phyloP scores from a whole-genome alignment of 2,113 vertebrate species.

The Sylvietta virens region DNA sequence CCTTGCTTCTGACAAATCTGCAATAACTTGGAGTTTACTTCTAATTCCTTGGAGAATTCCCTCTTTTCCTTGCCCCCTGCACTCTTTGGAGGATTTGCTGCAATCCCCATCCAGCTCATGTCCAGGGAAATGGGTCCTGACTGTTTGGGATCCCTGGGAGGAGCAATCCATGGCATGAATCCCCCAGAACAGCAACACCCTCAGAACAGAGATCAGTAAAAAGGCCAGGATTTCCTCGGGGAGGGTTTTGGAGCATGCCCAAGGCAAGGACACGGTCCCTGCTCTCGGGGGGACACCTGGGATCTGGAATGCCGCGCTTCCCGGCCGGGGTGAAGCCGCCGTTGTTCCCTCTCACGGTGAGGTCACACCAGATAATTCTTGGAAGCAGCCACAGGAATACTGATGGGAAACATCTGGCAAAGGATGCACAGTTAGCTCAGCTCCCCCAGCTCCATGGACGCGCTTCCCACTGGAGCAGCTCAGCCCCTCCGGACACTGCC shows the following conservation, averaged over 20 bases:
- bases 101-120: not conserved
- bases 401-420: conserved; percentile 46
- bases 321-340: not conserved
- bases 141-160: not conserved
- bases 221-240: accelerated
- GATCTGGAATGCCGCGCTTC: not conserved
- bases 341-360: not conserved
- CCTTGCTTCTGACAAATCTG: not conserved
- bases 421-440: not conserved
- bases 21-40: no score
- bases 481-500: accelerated
- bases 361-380: not conserved
- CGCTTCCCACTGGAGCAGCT: not conserved
- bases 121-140: not conserved
- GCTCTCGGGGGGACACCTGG: not conserved
- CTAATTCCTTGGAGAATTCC: not conserved
- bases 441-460: not conserved
- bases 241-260: no score
- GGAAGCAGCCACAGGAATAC: not conserved
- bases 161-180: accelerated
- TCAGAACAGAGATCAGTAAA: accelerated
- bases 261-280: not conserved
- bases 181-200: not conserved
- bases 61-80: not conserved
- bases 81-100: not conserved